Evolutionary conservation across 92 coral and sea anemone species (phyloP), one percentile per base, ranked within the genome.

Genomic region (Siderastrea radians): DNA sequence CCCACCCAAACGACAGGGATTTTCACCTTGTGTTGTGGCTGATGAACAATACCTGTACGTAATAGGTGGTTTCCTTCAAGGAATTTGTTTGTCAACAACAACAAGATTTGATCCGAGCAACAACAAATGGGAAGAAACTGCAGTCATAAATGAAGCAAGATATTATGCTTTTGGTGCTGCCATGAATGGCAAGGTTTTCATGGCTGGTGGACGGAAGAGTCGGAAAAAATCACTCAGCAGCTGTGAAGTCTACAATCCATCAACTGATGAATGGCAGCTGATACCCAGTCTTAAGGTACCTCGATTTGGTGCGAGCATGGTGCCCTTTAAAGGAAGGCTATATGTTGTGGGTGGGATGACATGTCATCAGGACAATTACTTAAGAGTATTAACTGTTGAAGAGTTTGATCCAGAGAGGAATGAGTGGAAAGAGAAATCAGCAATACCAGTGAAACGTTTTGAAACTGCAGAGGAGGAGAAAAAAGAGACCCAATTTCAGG

Each of bases 51-150:
- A 26, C 16, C 9, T 77, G 65, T 77, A 77, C 53, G 5, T 77
- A 14, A 77, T 77, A 77, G 81, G 53, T 43, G 81, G 81, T 11
- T 48, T 48, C 13, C 6, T 14, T 16, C 51, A 3, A 17, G 19
- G 15, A 5, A 38, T 1, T 51, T 7, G 0, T n/a, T 74, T 51
- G 46, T 5, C 61, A 16, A 60, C 26, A 54, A 60, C 52, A 11
- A 45, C 49, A 77, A 57, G 93, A 17, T 95, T 91, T 81, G 93
- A 95, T 67, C 92, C 98, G 12, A 95, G 92, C 78, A 76, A 78
- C 83, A 94, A 91, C 84, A 84, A 78, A 43, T 95, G 96, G 98
- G 86, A 77, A 71, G 68, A 81, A 43, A 83, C 92, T 52, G 92
- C 90, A 55, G 77, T 55, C 50, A 38, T 80, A 70, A 90, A 74